Base-by-base conservation (phyloP, 2,113 vertebrate genomes). In the Corythornis madagascariensis region DNA sequence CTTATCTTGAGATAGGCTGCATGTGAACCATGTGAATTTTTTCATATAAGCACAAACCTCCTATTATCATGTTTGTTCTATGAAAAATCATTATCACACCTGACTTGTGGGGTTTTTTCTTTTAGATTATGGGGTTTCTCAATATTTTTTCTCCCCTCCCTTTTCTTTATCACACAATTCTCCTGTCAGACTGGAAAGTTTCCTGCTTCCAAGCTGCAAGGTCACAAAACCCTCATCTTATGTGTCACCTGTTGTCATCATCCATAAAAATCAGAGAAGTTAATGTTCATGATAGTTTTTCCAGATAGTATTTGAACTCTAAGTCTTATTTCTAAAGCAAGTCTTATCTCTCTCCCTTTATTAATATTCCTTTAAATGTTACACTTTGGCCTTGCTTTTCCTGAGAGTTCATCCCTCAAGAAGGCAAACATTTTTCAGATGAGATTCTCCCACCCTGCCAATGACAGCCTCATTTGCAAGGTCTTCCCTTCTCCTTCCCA, bases 51-150 rank as follows among this genome's bases (percentile, higher is more conserved):
- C 14, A 63, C 65, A 86, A 70, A 45, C 2, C 4, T 28, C 38
- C 47, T 2, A 0, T 20, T 22, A 8, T 1, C 21, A 11, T 14
- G 2, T 20, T 57, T 65, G 6, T 10, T 57, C 82, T 50, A 4
- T 3, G 21, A 75, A 31, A 16, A 66, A 31, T 9, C 50, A 28
- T 0, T 78, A 42, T 4, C 18, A n/a, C 9, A 29, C 1, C 2
- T 18, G 48, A 31, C 13, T 55, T 29, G 52, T 38, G 38, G 38
- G 45, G 25, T 55, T 55, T 28, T 56, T 4, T 25, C 24, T 10
- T 61, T 42, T 16, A 19, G 2, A 26, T 14, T 11, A 13, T 3
- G 3, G 31, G 4, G 16, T 63, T 75, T 47, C 70, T 90, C 63
- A 78, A 47, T 24, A 42, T 3, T 35, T 72, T 21, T 59, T 38